Base-by-base conservation (phyloP, 2,797 vertebrate genomes). In the Pseudotriccus pelzelni region DNA sequence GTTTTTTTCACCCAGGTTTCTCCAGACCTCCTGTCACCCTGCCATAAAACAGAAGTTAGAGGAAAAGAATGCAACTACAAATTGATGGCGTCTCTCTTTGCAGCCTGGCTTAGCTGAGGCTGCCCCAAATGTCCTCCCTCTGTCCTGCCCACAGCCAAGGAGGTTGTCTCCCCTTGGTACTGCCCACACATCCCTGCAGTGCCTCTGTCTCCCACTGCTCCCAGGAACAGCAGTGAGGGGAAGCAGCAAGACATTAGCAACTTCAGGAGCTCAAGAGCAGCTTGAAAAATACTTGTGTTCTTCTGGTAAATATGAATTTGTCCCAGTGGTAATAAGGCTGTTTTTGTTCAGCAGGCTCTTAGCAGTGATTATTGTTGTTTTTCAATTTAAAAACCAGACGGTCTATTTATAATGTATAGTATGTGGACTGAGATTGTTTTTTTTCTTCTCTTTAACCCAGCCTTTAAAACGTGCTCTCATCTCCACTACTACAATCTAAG, bases 261-360 rank as follows among this genome's bases (percentile, higher is more conserved):
- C 92, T 84, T 56, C 56, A 60, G 84, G 73, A 94, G 49, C 82
- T 94, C 58, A 34, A 93, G 66, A 85, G 87, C 81, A 87, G 87
- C 88, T 92, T 91, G 91, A 93, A 94, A 95, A 94, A 91, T 91
- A 84, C 59, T 88, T 80, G 74, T 86, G 76, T 84, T 93, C 82
- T 84, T 91, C 92, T 60, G 47, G 66, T 72, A 91, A 92, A 74
- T 94, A 90, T 53, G 79, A 92, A 92, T 87, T 80, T 76, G 39
- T 88, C 93, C 81, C 94, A 68, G 82, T 73, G 89, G 92, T 94
- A 93, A 90, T 92, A 94, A 87, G 93, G 89, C 89, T 82, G 78
- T 82, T 84, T 87, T 96, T 94, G 88, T 96, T 95, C 89, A 73
- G 80, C 39, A 41, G 91, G 76, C 90, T 92, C 89, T 96, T 94